Conservation (phyloP, 2,888 invertebrate species). For the Metacarcinus magister region DNA sequence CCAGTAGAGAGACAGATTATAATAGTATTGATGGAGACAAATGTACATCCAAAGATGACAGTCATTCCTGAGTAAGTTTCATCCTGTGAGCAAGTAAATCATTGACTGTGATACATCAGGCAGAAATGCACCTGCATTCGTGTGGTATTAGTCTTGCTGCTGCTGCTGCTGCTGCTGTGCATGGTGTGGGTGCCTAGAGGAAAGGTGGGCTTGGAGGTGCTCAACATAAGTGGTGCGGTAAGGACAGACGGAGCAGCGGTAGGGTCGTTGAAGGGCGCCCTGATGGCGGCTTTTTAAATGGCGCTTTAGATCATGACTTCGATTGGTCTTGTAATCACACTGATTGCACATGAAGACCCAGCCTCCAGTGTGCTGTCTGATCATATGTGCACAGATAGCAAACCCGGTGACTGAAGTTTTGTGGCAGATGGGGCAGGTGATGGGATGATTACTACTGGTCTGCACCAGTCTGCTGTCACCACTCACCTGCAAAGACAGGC, state of each 20-base stretch:
- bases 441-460: constrained; percentile 6
- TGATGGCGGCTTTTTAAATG: constrained; percentile 73
- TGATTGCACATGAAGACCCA: constrained; percentile 73
- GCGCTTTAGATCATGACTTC: constrained; percentile 76
- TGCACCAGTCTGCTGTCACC: constrained; percentile 44
- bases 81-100: not conserved
- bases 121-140: not conserved
- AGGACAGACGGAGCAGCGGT: constrained; percentile 71
- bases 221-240: constrained; percentile 67
- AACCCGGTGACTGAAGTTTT: constrained; percentile 39
- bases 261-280: constrained; percentile 65
- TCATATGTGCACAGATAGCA: constrained; percentile 65
- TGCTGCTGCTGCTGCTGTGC: constrained; percentile 28
- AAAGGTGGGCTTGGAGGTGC: constrained; percentile 68
- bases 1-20: not conserved
- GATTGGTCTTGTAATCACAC: constrained; percentile 76
- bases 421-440: constrained; percentile 66
- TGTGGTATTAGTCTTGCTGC: constrained; percentile 10
- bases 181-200: constrained; percentile 66
- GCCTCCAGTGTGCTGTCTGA: constrained; percentile 69
- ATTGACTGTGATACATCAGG: not conserved
- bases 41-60: not conserved
- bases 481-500: constrained; percentile 75
- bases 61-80: not conserved
- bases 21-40: not conserved